Evolutionary conservation across 2,797 vertebrate genomes (phyloP).

Genomic region (Crypturellus tataupa): DNA sequence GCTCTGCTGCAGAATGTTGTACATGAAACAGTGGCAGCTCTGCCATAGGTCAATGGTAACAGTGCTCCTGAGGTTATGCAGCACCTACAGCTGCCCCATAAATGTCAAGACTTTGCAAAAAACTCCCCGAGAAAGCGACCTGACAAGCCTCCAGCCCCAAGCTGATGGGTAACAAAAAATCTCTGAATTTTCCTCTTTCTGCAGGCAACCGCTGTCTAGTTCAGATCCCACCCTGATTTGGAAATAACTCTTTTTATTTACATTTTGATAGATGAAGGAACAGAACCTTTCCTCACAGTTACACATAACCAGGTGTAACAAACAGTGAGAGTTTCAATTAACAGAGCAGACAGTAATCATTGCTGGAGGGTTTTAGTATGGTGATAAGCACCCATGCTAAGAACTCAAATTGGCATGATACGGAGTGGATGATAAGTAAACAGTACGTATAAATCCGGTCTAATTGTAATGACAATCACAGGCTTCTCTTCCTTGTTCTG

Average conservation of each 20-base stretch:
- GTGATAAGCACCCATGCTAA: constrained; percentile 4
- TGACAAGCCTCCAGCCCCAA: not conserved
- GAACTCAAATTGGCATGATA: constrained; percentile 6
- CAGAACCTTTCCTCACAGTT: constrained; percentile 3
- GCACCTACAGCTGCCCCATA: not conserved
- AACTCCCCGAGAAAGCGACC: not conserved
- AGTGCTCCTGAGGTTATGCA: constrained; percentile 46
- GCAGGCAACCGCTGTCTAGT: not conserved
- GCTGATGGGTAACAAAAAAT: not conserved
- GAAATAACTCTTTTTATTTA: not conserved
- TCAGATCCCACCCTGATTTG: not conserved
- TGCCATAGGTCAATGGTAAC: constrained; percentile 24
- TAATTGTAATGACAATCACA: constrained; percentile 3
- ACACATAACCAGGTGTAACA: constrained; percentile 24
- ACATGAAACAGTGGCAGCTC: constrained; percentile 26
- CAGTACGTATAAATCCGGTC: not conserved
- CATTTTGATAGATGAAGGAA: not conserved
- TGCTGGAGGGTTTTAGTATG: not conserved
- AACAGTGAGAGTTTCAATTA: constrained; percentile 52
- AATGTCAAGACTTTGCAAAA: constrained; percentile 28
- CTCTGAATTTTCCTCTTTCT: not conserved
- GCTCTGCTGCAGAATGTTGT: not conserved
- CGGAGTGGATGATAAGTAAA: constrained; percentile 16
- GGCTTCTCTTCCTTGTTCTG: not conserved
- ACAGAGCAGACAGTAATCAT: constrained; percentile 10